Evolutionary conservation across 1,140 invertebrate species (phyloP).

Genomic region (Drosophila takahashii): DNA sequence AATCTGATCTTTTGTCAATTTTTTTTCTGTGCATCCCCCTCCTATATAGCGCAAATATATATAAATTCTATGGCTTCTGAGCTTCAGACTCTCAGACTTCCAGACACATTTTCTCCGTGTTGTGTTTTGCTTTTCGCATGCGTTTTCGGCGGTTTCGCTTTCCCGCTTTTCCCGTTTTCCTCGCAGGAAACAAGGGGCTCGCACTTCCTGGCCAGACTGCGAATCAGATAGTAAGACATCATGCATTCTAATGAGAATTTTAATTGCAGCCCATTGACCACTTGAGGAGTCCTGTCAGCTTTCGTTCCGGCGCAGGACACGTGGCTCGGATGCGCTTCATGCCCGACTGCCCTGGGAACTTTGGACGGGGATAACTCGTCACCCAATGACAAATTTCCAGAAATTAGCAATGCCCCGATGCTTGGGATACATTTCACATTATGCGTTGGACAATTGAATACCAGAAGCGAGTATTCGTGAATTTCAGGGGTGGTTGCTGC

Average conservation of each 20-base stretch:
- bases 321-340: constrained; percentile 77
- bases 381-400: constrained; percentile 74
- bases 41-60: not conserved
- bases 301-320: constrained; percentile 61
- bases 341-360: constrained; percentile 69
- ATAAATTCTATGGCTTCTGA: constrained; percentile 1
- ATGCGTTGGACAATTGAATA: constrained; percentile 75
- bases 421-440: constrained; percentile 81
- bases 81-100: constrained; percentile 10
- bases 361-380: not conserved
- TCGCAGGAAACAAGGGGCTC: constrained; percentile 35
- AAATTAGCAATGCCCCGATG: constrained; percentile 75
- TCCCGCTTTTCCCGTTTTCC: too few species aligned
- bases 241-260: constrained; percentile 81
- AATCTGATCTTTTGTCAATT: too few species aligned
- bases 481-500: constrained; percentile 48
- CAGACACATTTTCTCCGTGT: constrained; percentile 66
- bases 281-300: constrained; percentile 63
- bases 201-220: constrained; percentile 38
- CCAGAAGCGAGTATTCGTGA: constrained; percentile 1
- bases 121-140: constrained; percentile 56
- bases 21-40: too few species aligned
- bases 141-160: constrained; percentile 37
- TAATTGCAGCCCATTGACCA: constrained; percentile 80
- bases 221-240: constrained; percentile 62